Conservation (phyloP, 2,113 vertebrate genomes). For the Falco punctatus region DNA sequence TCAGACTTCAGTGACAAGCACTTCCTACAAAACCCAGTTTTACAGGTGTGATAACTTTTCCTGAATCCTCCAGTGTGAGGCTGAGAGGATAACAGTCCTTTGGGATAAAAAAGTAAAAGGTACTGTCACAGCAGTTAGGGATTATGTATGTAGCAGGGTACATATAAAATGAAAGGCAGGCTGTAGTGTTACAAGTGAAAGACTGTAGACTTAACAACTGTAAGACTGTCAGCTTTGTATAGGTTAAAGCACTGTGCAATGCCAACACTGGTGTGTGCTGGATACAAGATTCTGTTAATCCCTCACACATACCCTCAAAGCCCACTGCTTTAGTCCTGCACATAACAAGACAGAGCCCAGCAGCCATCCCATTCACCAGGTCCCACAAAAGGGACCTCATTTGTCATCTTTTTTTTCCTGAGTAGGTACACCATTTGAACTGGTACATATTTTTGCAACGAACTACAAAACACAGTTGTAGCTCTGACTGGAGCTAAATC, state of each 20-base stretch:
- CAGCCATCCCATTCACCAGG: background rate
- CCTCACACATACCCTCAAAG: background rate
- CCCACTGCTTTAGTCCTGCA: background rate
- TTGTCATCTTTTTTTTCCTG: background rate
- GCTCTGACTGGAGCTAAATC: background rate
- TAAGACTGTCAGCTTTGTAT: background rate
- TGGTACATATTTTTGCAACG: background rate
- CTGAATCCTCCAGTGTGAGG: background rate
- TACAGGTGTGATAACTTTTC: background rate
- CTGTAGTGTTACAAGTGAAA: background rate
- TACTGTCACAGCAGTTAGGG: background rate
- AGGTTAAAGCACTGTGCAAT: background rate
- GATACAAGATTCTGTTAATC: background rate
- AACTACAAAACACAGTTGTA: background rate
- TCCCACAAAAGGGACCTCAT: background rate
- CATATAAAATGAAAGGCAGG: background rate
- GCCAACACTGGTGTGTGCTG: background rate
- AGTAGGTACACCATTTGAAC: background rate
- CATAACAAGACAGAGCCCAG: background rate
- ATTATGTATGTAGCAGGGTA: background rate
- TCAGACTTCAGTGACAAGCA: background rate
- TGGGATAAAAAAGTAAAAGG: background rate
- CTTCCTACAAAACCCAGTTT: background rate
- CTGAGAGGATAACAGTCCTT: background rate
- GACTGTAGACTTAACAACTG: background rate